These are phyloP conservation scores for Batillaria attramentaria DNA, from an alignment of 1,140 invertebrate genomes.

Conservation along the genomic window DNA sequence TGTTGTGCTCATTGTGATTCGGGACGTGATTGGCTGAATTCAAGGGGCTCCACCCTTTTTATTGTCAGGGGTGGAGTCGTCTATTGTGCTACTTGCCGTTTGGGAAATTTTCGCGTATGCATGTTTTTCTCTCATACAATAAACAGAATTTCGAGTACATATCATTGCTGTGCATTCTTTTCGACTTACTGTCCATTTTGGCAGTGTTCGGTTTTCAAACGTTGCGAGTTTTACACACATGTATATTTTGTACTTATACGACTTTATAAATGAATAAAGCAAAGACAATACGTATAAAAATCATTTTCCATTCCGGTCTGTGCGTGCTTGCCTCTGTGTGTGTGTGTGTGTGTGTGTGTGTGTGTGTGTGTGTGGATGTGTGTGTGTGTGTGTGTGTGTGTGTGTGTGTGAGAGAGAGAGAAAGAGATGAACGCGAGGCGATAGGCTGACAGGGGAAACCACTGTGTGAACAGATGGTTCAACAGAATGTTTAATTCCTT, in stretches of 20 bases:
- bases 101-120: too few species aligned
- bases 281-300: too few species aligned
- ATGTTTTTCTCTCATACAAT: too few species aligned
- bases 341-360: constrained; percentile 14
- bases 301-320: too few species aligned
- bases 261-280: too few species aligned
- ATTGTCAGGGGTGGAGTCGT: too few species aligned
- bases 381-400: constrained; percentile 12
- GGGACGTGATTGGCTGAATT: too few species aligned
- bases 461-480: not conserved
- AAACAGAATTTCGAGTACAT: too few species aligned
- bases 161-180: not conserved
- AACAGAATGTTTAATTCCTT: too few species aligned
- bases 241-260: not conserved
- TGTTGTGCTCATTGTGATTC: too few species aligned
- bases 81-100: too few species aligned
- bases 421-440: not conserved
- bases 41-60: too few species aligned
- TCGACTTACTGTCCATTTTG: not conserved
- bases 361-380: constrained; percentile 18
- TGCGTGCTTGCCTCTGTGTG: not conserved
- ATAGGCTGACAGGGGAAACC: not conserved
- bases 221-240: not conserved
- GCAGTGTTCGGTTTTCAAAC: not conserved
- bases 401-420: constrained; percentile 2